Conservation (phyloP, 2,888 invertebrate genomes). For the Boloria euphrosyne region DNA sequence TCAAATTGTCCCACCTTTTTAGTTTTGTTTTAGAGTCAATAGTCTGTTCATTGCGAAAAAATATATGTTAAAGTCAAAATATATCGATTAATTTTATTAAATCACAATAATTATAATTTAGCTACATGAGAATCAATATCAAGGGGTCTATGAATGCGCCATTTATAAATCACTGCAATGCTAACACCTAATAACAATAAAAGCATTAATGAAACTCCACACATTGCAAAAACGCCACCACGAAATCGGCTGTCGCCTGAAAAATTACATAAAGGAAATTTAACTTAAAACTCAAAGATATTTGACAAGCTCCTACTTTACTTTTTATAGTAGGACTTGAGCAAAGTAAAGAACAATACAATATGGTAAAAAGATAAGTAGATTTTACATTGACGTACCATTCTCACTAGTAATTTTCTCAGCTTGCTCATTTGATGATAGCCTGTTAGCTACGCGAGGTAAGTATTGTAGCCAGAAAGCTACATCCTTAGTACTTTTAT, state of each 20-base stretch:
- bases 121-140: conserved; percentile 46
- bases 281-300: no score
- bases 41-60: no score
- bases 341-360: no score
- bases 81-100: not conserved
- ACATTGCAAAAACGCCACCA: conserved; percentile 84
- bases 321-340: no score
- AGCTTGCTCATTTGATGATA: conserved; percentile 52
- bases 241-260: conserved; percentile 74
- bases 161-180: conserved; percentile 44
- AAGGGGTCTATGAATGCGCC: conserved; percentile 53
- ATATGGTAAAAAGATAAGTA: no score
- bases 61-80: not conserved
- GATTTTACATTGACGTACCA: conserved; percentile 48
- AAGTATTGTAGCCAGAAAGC: conserved; percentile 75
- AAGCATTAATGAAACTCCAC: conserved; percentile 79
- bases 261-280: conserved; percentile 24
- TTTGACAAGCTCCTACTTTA: no score
- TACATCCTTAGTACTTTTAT: conserved; percentile 53
- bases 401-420: conserved; percentile 56
- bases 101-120: conserved; percentile 21
- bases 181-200: conserved; percentile 51
- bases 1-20: no score
- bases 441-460: conserved; percentile 57
- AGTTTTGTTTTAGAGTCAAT: no score